Base-by-base conservation (phyloP, 1,140 invertebrate genomes). In the Diabrotica undecimpunctata region DNA sequence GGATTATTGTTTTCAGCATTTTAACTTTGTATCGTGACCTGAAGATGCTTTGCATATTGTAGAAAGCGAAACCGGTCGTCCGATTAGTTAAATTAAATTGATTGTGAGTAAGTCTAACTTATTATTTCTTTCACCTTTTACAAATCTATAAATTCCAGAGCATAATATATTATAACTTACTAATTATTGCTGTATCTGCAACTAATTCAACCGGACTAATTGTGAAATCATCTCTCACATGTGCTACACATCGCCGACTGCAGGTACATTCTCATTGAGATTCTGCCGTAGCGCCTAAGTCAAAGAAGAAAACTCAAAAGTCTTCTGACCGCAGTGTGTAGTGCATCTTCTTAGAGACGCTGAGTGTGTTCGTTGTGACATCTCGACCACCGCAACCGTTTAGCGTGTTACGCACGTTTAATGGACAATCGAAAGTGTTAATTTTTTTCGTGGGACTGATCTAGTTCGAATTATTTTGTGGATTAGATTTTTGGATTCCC, bases 341-440 rank as follows among this genome's bases (percentile, higher is more conserved):
- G 41, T 46, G 8, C 41, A n/a, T 46, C 8, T n/a, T 46, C n/a
- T 46, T 46, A 4, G 2, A 1, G 1, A 25, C 25, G 25, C 25
- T 25, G 25, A 25, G 25, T 25, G 25, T 25, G 25, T 25, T 25
- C 25, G 25, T 4, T 4, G 25, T 25, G 25, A 25, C 25, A 25
- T 25, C 25, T 25, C 25, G 25, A 25, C 25, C 25, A 25, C 4
- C 25, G n/a, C n/a, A n/a, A n/a, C n/a, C n/a, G n/a, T n/a, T n/a
- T n/a, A 25, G 1, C 25, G 1, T 4, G 25, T 63, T 57, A 63
- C 38, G 62, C 36, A 35, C 10, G 41, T 36, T 37, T 53, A 41
- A 53, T 51, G 41, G 51, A 64, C 41, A 57, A 57, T 64, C 62
- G 62, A 56, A 57, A 56, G 56, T 57, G 54, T 64, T 41, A 39